Evolutionary conservation across 2,797 vertebrate genomes (phyloP), one percentile per base, ranked within the genome.

Genomic region (Pristis pectinata): DNA sequence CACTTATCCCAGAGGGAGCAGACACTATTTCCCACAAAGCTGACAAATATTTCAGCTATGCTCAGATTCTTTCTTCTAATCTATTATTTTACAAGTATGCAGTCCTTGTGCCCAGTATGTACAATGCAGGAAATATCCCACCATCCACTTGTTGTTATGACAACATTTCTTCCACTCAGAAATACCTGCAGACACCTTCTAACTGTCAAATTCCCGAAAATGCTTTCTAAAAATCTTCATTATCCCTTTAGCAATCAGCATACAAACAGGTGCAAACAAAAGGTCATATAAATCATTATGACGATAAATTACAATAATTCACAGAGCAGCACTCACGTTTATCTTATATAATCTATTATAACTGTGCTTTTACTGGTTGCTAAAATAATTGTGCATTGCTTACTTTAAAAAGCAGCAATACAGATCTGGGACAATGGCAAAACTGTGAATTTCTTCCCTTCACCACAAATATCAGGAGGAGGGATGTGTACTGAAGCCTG

Each of bases 111-210:
- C 94, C 95, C 92, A 95, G 96, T 96, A 96, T 95, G 95, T 95
- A 87, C 95, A 94, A 94, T 92, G 95, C 94, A 95, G 95, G 95
- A 96, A 97, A 96, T 96, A 96, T 95, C 96, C 96, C 97, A 96
- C 95, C 96, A 96, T 96, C 96, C 96, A 97, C 96, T 95, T 67
- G 97, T 98, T 97, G 96, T 97, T 97, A 98, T 98, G 98, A 97
- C 98, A 98, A 98, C 0, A 95, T 96, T 76, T 27, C 49, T 80
- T 61, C n/a, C 79, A n/a, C 82, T 56, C 61, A 41, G 24, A 94
- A 83, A 37, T 79, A 67, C 30, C 56, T 79, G 92, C 41, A 37
- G 9, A 24, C 64, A 83, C n/a, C 17, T 19, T 13, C 34, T 27
- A 64, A 56, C 27, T 5, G 27, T 22, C 30, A 89, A 34, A 87